Evolutionary conservation across 2,888 invertebrate genomes (phyloP), one percentile per base, ranked within the genome.

Genomic region (Hydropsyche betteni): DNA sequence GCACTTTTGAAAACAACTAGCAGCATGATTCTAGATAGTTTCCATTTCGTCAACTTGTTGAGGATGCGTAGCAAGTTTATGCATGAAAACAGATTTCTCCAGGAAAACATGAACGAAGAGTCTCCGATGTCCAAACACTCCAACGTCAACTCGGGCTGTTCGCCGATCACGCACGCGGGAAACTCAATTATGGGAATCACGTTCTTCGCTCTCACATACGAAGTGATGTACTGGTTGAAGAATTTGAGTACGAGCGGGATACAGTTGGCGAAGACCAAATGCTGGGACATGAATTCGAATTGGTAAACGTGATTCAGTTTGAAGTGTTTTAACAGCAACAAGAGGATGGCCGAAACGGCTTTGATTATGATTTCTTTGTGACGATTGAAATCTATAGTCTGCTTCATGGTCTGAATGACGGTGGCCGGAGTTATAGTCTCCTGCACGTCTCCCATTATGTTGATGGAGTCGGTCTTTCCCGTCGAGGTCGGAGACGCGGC

Each of bases 401-500:
- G 88, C 86, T 97, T 97, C 87, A 97, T 93, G 0, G 97, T 97
- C 83, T 98, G 97, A 33, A 97, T 88, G 5, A 97, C 95, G 50
- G 97, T 97, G 89, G 96, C 94, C 68, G 98, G 98, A 96, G 97
- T 97, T 87, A 97, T 97, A 86, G 97, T 97, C 0, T 99, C 99
- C 80, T 99, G 85, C 69, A 99, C 94, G 86, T 99, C 99, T 55
- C 97, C 95, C 91, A 99, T 93, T 64, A 99, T 98, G 85, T 99
- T 99, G 81, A 99, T 96, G 70, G 98, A 97, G 83, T 99, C 99
- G 8, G 94, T 96, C 87, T 98, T 98, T 5, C 96, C 93, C 86
- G 98, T 98, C n/a, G 97, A 97, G n/a, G 98, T 98, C 4, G 99
- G 99, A 51, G 98, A 97, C 74, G 99, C 98, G 44, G 99, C 99